Conservation (phyloP, 2,113 vertebrate species). For the Coturnix japonica region DNA sequence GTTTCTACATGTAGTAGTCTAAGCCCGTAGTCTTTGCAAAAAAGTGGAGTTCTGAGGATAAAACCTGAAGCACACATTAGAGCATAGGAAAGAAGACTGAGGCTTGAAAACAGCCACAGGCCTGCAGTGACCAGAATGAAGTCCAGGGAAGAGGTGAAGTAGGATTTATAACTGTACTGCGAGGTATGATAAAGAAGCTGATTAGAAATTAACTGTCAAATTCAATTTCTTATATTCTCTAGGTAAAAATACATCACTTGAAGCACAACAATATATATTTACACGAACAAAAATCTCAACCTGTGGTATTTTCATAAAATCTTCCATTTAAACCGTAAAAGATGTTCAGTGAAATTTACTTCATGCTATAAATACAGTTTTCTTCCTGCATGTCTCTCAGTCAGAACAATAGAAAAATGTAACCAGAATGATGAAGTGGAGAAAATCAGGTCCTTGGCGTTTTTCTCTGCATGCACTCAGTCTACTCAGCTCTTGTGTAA, state of each 20-base stretch:
- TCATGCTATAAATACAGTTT: neutral
- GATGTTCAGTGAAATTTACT: neutral
- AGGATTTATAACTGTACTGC: conserved; percentile 28
- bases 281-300: conserved; percentile 1
- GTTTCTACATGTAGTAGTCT: conserved; percentile 16
- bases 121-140: neutral
- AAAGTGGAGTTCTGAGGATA: neutral
- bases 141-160: neutral
- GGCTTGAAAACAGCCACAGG: conserved; percentile 13
- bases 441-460: neutral
- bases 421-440: neutral
- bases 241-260: neutral
- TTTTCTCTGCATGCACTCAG: neutral
- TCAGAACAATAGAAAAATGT: conserved; percentile 6
- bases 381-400: neutral
- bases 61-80: neutral
- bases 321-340: conserved; percentile 26
- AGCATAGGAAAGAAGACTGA: neutral
- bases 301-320: conserved; percentile 10
- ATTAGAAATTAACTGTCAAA: conserved; percentile 51
- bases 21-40: neutral
- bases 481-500: neutral
- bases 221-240: conserved; percentile 21
- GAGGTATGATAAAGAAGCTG: conserved; percentile 43
- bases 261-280: conserved; percentile 14